Percentiles rank a stretch among this genome's conserved stretches.
These are phyloP conservation scores for Astyanax mexicanus DNA, from an alignment of 2,797 vertebrate species.

Conservation along the genomic window DNA sequence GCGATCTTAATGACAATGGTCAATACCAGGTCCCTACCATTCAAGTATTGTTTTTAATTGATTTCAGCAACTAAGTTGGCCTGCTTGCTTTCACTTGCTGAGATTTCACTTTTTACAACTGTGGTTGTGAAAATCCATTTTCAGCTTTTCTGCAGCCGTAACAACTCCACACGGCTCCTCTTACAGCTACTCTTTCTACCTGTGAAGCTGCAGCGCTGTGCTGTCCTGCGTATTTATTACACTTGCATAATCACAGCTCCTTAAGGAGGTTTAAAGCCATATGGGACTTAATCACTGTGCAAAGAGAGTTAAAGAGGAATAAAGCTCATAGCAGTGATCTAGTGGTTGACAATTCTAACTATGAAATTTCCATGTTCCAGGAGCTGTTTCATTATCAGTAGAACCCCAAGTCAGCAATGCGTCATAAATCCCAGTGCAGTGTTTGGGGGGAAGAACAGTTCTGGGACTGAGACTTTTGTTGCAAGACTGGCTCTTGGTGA, in stretches of 20 bases:
- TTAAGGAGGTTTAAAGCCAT: conserved; percentile 2
- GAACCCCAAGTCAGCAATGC: background rate
- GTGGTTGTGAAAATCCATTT: background rate
- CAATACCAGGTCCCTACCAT: no score
- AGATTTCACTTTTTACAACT: background rate
- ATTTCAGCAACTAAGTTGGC: no score
- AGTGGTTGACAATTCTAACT: background rate
- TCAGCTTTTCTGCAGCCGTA: background rate
- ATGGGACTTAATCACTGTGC: background rate
- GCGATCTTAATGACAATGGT: no score
- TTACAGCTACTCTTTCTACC: background rate
- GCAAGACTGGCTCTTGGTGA: background rate
- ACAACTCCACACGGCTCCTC: background rate
- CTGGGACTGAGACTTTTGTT: conserved; percentile 4
- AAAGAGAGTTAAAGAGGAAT: background rate
- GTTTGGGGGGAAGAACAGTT: background rate
- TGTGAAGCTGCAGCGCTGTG: background rate
- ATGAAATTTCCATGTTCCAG: background rate
- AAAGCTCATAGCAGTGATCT: background rate
- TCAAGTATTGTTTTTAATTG: no score
- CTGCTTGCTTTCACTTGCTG: no score
- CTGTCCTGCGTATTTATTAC: conserved; percentile 3
- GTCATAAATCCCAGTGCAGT: background rate
- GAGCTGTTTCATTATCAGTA: conserved; percentile 11
- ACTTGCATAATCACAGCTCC: background rate